These are phyloP conservation scores for Zoanthus solanderi DNA, from an alignment of 92 coral and sea anemone species.

Conservation along the genomic window DNA sequence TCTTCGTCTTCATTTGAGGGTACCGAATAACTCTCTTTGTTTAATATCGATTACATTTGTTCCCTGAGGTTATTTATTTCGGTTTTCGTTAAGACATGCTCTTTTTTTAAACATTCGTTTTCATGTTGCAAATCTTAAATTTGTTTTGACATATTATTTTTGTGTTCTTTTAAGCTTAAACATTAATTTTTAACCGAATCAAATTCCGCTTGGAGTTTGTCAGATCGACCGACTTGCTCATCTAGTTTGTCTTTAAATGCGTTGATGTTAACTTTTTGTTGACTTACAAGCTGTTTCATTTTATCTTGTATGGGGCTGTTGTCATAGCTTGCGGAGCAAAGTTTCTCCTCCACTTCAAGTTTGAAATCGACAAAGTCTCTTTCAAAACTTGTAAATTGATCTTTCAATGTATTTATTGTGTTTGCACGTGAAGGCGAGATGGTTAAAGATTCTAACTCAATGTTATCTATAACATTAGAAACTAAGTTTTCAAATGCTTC, in stretches of 20 bases:
- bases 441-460: neutral
- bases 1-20: constrained; percentile 18
- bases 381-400: constrained; percentile 16
- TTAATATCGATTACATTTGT: constrained; percentile 10
- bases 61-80: constrained; percentile 1
- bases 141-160: constrained; percentile 11
- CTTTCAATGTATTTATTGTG: constrained; percentile 19
- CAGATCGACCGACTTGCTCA: neutral
- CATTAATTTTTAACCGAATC: neutral
- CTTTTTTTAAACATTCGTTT: constrained; percentile 7
- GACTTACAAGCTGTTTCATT: constrained; percentile 6
- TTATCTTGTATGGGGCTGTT: neutral
- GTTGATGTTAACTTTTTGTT: constrained; percentile 2
- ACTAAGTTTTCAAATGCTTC: neutral
- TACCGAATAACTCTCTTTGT: neutral
- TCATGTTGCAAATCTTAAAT: constrained; percentile 30
- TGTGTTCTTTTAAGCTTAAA: constrained; percentile 1
- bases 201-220: neutral
- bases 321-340: neutral
- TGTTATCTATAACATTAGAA: constrained; percentile 9
- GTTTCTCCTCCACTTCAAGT: neutral
- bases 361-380: neutral
- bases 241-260: neutral
- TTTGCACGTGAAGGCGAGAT: constrained; percentile 18
- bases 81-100: constrained; percentile 6